phyloP scores from a whole-genome alignment of 2,888 invertebrate genomes.

The Drosophila acutilabella region DNA sequence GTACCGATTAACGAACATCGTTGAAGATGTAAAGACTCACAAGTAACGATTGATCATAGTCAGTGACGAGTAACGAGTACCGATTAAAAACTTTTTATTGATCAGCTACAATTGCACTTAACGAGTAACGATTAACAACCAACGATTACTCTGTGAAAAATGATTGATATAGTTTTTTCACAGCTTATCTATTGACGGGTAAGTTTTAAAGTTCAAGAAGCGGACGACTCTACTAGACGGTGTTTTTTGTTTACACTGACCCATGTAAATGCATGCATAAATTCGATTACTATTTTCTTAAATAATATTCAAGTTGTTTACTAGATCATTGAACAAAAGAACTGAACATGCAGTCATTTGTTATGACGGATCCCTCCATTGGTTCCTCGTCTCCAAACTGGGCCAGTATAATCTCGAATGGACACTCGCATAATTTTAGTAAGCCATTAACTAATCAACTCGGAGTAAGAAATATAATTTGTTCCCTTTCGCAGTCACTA shows the following conservation, averaged over 20 bases:
- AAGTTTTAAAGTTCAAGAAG: not conserved
- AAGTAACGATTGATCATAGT: not conserved
- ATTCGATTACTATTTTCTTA: too few species aligned
- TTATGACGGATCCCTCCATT: slow-evolving; percentile 44
- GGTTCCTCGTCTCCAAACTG: slow-evolving; percentile 55
- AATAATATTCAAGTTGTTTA: not conserved
- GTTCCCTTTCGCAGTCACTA: not conserved
- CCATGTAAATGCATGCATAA: not conserved
- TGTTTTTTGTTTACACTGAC: not conserved
- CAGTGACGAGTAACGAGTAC: not conserved
- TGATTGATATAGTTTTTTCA: not conserved
- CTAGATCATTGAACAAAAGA: not conserved
- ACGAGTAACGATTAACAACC: not conserved
- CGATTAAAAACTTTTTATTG: not conserved
- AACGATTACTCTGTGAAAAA: not conserved
- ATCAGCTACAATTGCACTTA: not conserved
- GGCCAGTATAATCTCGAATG: slow-evolving; percentile 34
- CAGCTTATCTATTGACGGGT: not conserved
- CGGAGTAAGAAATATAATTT: not conserved
- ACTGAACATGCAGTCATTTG: not conserved
- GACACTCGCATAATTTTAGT: slow-evolving; percentile 3
- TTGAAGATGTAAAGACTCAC: too few species aligned
- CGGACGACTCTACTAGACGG: not conserved
- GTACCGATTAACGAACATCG: not conserved
- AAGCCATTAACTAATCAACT: slow-evolving; percentile 4